phyloP scores from a whole-genome alignment of 2,113 vertebrate species.

The Jacana jacana region DNA sequence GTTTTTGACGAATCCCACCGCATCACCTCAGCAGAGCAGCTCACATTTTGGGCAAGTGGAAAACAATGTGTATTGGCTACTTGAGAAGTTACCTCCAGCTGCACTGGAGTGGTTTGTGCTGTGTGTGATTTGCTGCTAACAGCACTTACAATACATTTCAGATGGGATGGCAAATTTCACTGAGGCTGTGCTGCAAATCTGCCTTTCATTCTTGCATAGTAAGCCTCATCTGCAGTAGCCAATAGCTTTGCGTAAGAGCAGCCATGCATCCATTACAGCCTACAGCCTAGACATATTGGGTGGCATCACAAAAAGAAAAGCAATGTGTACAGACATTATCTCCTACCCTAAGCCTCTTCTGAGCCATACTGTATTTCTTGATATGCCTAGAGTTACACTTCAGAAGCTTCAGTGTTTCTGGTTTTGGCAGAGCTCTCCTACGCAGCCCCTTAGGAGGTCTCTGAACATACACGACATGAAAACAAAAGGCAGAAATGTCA shows the following conservation, averaged over 20 bases:
- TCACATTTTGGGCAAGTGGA: neutral
- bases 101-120: neutral
- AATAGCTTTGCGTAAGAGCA: neutral
- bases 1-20: neutral
- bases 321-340: neutral
- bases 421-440: neutral
- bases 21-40: neutral
- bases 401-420: neutral
- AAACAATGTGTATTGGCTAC: rapidly evolving
- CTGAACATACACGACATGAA: neutral
- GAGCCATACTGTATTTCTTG: neutral
- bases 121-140: neutral
- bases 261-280: neutral
- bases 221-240: neutral
- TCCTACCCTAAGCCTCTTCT: neutral
- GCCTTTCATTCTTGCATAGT: neutral
- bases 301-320: neutral
- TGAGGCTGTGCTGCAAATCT: neutral
- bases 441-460: neutral
- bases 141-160: neutral
- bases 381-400: neutral
- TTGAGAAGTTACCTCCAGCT: neutral
- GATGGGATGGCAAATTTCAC: neutral
- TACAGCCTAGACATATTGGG: neutral
- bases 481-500: neutral